Evolutionary conservation across 2,797 vertebrate genomes (phyloP), one percentile per base, ranked within the genome.

Genomic region (Sebastes alutus): DNA sequence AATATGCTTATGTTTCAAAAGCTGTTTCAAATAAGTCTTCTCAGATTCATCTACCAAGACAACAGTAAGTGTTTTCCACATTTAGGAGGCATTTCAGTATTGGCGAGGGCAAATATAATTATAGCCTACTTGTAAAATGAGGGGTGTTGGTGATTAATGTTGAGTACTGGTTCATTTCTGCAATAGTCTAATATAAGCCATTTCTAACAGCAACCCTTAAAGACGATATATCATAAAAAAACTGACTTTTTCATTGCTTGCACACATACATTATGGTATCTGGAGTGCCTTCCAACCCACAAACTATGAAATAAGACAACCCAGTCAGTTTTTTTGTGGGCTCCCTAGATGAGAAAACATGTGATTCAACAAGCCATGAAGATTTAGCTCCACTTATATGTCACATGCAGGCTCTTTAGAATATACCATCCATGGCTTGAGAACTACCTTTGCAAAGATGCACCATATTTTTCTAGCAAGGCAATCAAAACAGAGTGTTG

Each of bases 201-300:
- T 80, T 76, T 74, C 23, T 78, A 55, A 82, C 52, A 74, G 56
- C 46, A 42, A 73, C 20, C 29, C 25, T 72, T 80, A 72, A 18
- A 55, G 49, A n/a, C 0, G 2, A 52, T n/a, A 52, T 52, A 52
- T 52, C 18, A 52, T 52, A 2, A n/a, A 52, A 52, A 52, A 52
- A 52, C 8, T 4, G 8, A n/a, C 49, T 49, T 49, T 49, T 49
- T 49, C 18, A 42, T 6, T 42, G 38, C 38, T 42, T 42, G 38
- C 0, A 1, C 38, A 42, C 46, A 8, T n/a, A 52, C 20, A 52
- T 52, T 52, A 10, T 9, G 20, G 8, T 20, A 52, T 52, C 20
- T 52, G 49, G 49, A 52, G 49, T 52, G 18, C 6, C 49, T 20
- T n/a, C 20, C 20, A n/a, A n/a, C 20, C 49, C 49, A 52, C 49